phyloP scores from a whole-genome alignment of 2,797 vertebrate genomes.

The Eidolon dupreanum region DNA sequence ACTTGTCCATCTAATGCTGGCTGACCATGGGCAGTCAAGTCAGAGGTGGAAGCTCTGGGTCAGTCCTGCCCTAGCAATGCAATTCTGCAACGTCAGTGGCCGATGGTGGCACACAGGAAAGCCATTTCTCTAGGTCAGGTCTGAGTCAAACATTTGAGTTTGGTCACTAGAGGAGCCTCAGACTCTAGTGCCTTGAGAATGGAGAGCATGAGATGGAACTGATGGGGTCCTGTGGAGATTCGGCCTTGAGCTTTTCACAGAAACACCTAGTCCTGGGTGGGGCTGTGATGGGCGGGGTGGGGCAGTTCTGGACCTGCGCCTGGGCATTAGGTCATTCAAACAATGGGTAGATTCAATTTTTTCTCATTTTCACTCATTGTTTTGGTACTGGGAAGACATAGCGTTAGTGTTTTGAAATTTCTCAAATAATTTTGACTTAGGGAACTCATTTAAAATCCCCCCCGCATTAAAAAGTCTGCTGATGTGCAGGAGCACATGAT shows the following conservation, averaged over 20 bases:
- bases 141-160: not conserved
- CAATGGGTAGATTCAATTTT: not conserved
- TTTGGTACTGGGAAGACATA: not conserved
- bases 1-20: not conserved
- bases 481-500: fast-evolving
- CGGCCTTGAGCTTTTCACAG: not conserved
- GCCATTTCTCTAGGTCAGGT: not conserved
- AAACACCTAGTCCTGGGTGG: not conserved
- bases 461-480: not conserved
- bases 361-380: not conserved
- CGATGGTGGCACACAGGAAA: not conserved
- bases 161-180: not conserved
- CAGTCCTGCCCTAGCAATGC: not conserved
- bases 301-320: not conserved
- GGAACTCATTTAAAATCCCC: not conserved
- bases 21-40: fast-evolving
- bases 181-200: not conserved
- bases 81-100: not conserved
- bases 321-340: not conserved
- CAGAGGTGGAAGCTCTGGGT: not conserved
- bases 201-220: not conserved
- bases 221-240: not conserved
- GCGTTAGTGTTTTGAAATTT: not conserved
- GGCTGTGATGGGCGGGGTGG: too few species aligned
- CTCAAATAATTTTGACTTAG: not conserved